Conservation (phyloP, 2,797 vertebrate genomes). For the Hemitrygon akajei region DNA sequence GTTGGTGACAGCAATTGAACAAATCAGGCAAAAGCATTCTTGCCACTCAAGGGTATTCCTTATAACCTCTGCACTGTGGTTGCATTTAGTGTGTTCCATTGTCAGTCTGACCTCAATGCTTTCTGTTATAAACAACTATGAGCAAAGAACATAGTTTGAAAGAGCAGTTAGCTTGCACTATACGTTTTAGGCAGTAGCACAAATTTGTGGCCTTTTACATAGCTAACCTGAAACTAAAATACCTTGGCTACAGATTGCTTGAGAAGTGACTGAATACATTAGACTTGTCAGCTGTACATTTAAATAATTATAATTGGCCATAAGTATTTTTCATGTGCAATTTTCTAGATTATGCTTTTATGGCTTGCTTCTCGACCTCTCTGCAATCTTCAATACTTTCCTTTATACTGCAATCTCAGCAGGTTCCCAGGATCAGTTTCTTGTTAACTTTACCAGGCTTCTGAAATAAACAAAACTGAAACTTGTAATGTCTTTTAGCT, state of each 20-base stretch:
- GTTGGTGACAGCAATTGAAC: not conserved
- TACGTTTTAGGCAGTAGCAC: not conserved
- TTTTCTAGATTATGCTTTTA: constrained; percentile 22
- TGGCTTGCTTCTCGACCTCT: constrained; percentile 7
- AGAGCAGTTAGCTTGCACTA: not conserved
- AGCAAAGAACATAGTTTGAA: not conserved
- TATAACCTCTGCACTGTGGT: not conserved
- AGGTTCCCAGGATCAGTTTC: not conserved
- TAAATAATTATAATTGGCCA: constrained; percentile 31
- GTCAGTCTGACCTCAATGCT: not conserved
- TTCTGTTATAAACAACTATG: not conserved
- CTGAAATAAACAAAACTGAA: not conserved
- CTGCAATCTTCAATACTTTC: not conserved
- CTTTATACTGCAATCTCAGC: not conserved
- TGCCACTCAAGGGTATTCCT: not conserved
- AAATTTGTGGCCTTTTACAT: not conserved
- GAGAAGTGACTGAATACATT: constrained; percentile 10
- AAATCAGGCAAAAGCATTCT: not conserved
- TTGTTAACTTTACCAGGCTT: not conserved
- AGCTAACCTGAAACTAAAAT: constrained; percentile 11
- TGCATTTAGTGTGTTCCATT: not conserved
- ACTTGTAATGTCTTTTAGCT: not conserved
- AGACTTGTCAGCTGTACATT: constrained; percentile 18
- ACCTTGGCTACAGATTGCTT: constrained; percentile 21
- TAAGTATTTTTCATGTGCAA: constrained; percentile 30